Evolutionary conservation across 2,113 vertebrate species (phyloP).

Genomic region (Andinoacara biseriatus): DNA sequence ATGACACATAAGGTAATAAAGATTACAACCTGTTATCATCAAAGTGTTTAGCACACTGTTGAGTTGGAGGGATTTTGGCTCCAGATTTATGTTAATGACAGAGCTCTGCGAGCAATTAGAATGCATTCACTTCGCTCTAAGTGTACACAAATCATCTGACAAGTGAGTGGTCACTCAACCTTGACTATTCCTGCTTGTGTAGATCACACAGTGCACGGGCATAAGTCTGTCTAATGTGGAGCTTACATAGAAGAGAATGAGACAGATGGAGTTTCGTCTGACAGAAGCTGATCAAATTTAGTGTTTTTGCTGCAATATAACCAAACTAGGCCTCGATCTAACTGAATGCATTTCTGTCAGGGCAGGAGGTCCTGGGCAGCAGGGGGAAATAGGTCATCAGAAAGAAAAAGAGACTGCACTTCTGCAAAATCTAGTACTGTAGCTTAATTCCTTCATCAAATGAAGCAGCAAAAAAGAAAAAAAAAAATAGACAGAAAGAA

Average conservation of each 20-base stretch:
- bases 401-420: slow-evolving; percentile 70
- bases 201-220: slow-evolving; percentile 40
- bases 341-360: slow-evolving; percentile 27
- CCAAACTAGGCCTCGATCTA: slow-evolving; percentile 19
- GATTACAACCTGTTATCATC: slow-evolving; percentile 73
- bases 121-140: slow-evolving; percentile 52
- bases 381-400: slow-evolving; percentile 41
- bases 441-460: slow-evolving; percentile 63
- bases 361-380: slow-evolving; percentile 27
- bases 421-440: slow-evolving; percentile 74
- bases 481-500: slow-evolving; percentile 42
- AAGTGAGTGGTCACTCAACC: slow-evolving; percentile 65
- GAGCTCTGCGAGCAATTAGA: slow-evolving; percentile 61
- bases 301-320: slow-evolving; percentile 31
- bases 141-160: slow-evolving; percentile 67
- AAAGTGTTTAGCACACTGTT: slow-evolving; percentile 70
- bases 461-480: slow-evolving; percentile 41
- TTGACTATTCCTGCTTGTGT: slow-evolving; percentile 37
- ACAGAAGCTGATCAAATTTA: slow-evolving; percentile 30
- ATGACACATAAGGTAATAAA: slow-evolving; percentile 75
- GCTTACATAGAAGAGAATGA: slow-evolving; percentile 22
- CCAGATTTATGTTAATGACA: slow-evolving; percentile 67
- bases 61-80: slow-evolving; percentile 59
- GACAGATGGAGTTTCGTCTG: neutral
- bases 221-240: slow-evolving; percentile 27